These are phyloP conservation scores for Ricordea florida DNA, from an alignment of 92 coral and sea anemone species.

Conservation along the genomic window DNA sequence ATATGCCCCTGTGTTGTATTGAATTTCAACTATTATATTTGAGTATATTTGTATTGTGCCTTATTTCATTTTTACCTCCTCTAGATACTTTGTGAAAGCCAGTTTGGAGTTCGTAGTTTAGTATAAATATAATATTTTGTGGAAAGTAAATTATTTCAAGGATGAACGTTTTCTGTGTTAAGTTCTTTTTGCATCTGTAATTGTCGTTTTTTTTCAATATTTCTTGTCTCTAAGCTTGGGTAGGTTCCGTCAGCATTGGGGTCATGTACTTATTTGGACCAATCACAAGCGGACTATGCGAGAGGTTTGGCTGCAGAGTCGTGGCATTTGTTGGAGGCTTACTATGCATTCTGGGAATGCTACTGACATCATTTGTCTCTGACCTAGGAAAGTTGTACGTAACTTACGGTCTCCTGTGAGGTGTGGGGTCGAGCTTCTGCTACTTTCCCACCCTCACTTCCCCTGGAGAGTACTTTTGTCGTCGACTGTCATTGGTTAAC, in stretches of 20 bases:
- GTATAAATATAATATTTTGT: too few species aligned
- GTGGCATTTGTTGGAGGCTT: conserved; percentile 83
- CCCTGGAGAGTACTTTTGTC: conserved; percentile 83
- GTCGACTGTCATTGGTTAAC: conserved; percentile 69
- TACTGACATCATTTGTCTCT: conserved; percentile 86
- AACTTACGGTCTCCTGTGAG: conserved; percentile 91
- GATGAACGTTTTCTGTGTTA: too few species aligned
- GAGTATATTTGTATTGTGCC: too few species aligned
- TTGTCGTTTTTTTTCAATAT: background rate
- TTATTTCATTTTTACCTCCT: too few species aligned
- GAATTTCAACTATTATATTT: too few species aligned
- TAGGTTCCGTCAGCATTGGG: conserved; percentile 91
- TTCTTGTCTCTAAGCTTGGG: conserved; percentile 81
- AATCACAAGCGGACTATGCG: conserved; percentile 83
- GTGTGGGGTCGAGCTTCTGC: conserved; percentile 92
- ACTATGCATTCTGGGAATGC: conserved; percentile 82
- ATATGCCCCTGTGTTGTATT: too few species aligned
- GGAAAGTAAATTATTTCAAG: too few species aligned
- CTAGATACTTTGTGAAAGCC: too few species aligned
- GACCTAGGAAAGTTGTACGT: conserved; percentile 77
- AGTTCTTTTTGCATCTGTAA: background rate
- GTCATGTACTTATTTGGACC: conserved; percentile 93
- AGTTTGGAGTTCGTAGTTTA: too few species aligned
- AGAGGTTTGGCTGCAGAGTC: conserved; percentile 78
- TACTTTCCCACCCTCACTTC: conserved; percentile 92